These are phyloP conservation scores for Falco concolor DNA, from an alignment of 2,797 vertebrate genomes.

Conservation along the genomic window DNA sequence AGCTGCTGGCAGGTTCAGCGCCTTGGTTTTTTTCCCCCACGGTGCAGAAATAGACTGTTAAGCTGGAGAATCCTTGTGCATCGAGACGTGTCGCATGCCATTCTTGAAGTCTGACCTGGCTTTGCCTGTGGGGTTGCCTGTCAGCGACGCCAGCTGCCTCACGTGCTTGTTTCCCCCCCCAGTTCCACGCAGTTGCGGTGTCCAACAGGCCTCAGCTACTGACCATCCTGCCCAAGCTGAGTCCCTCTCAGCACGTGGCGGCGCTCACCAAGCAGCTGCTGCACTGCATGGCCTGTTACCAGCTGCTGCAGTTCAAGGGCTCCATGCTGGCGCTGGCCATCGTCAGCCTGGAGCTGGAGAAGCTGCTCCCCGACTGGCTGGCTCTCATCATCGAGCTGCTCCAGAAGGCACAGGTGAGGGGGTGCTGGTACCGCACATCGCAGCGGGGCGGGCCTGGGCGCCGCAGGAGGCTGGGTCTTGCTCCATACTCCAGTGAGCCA, in stretches of 20 bases:
- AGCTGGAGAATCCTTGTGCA: accelerated
- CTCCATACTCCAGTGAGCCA: accelerated
- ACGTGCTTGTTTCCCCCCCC: background rate
- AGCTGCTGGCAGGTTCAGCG: accelerated
- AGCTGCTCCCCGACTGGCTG: conserved; percentile 92
- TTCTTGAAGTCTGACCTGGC: accelerated
- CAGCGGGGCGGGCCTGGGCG: accelerated
- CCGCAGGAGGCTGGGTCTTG: accelerated
- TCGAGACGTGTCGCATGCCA: accelerated
- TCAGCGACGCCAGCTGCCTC: background rate
- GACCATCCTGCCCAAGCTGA: conserved; percentile 76
- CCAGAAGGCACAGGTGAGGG: conserved; percentile 80
- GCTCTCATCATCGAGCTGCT: conserved; percentile 91
- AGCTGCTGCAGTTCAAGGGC: conserved; percentile 87
- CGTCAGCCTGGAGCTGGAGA: conserved; percentile 95
- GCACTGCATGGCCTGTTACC: conserved; percentile 87
- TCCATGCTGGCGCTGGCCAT: conserved; percentile 92
- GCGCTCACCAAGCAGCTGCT: conserved; percentile 86
- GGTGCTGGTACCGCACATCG: accelerated
- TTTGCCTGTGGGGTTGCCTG: accelerated
- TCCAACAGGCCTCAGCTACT: conserved; percentile 82
- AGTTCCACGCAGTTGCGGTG: conserved; percentile 91
- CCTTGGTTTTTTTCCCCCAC: accelerated
- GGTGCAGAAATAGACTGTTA: accelerated
- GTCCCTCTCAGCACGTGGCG: conserved; percentile 85